Evolutionary conservation across 2,888 invertebrate genomes (phyloP), one percentile per base, ranked within the genome.

Genomic region (Linnaemya tessellans): DNA sequence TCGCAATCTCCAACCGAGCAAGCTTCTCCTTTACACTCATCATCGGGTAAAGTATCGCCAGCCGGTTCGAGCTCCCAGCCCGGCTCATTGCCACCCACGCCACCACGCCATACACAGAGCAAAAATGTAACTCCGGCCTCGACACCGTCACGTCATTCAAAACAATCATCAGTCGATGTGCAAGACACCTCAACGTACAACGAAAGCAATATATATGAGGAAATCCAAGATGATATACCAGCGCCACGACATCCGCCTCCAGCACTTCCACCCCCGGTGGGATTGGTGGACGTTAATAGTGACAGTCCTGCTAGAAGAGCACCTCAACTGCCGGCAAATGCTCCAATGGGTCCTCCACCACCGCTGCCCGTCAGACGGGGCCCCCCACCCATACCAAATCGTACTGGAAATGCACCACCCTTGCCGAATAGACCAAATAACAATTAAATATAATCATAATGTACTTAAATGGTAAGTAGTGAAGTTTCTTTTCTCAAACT

Each of bases 221-320:
- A 94, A 91, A 94, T 94, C 62, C 93, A 91, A 77, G 94, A 94
- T 87, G 94, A 94, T 88, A 93, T 91, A 43, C 94, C 94, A 73
- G 94, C 18, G 93, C 94, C 58, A 89, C 87, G 89, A n/a, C 93
- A 95, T 87, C 94, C 95, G 87, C 95, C 95, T 13, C 95, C 95
- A 38, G 94, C 94, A 56, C 95, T 94, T 58, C 95, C 91, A 54
- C 90, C 91, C n/a, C 88, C 90, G 4, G 87, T 88, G 11, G 87
- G 88, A 54, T 93, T 93, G 64, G 94, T 92, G 9, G 90, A 92
- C 88, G 92, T 92, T 11, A 67, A 58, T 46, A 80, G 51, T 18
- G 83, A 86, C 9, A 86, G 78, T 79, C 80, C 80, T 60, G 84
- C 87, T 30, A 64, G 87, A 35, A 79, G 84, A 56, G 67, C 77